phyloP scores from a whole-genome alignment of 2,888 invertebrate genomes.

The Prenolepis imparis region DNA sequence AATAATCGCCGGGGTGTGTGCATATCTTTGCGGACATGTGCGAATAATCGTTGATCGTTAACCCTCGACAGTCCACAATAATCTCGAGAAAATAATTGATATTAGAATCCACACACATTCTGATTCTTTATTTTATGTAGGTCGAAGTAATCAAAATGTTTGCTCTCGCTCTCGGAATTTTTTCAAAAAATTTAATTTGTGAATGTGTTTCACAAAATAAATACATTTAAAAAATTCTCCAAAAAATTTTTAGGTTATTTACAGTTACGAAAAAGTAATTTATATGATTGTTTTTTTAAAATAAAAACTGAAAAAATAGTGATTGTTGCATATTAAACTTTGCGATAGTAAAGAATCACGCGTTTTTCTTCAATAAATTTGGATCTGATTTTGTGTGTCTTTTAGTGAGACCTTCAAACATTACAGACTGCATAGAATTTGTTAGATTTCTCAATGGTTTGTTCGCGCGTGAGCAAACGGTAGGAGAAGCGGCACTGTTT shows the following conservation, averaged over 20 bases:
- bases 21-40: neutral
- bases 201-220: neutral
- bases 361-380: conserved; percentile 12
- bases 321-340: neutral
- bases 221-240: neutral
- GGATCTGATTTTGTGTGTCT: neutral
- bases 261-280: neutral
- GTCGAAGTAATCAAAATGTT: neutral
- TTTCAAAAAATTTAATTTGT: neutral
- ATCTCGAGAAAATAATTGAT: neutral
- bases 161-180: neutral
- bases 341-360: neutral
- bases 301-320: neutral
- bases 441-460: conserved; percentile 5
- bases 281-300: neutral
- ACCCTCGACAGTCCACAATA: neutral
- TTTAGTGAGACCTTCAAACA: neutral
- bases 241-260: neutral
- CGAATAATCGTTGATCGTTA: neutral
- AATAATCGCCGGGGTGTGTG: conserved; percentile 15
- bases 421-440: conserved; percentile 13
- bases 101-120: neutral
- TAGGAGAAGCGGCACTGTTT: neutral
- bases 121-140: neutral
- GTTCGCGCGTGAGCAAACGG: neutral